Percentiles rank a stretch among this genome's conserved stretches.
Evolutionary conservation across 2,888 invertebrate genomes (phyloP).

Genomic region (Paralinhomoeus sp.): DNA sequence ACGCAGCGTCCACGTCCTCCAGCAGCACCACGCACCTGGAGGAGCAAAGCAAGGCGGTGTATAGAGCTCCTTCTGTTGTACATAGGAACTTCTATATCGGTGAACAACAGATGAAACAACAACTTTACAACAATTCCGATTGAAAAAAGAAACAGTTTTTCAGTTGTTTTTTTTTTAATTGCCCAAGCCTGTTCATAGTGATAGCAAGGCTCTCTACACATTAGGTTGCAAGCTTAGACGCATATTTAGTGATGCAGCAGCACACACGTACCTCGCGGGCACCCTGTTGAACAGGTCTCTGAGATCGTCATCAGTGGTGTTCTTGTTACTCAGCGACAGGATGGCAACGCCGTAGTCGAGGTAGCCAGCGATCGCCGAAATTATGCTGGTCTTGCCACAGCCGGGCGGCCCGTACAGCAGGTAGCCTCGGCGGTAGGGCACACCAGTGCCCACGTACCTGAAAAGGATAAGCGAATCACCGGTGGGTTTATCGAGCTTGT

Average conservation of each 20-base stretch:
- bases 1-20: conserved; percentile 90
- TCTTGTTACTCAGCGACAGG: conserved; percentile 76
- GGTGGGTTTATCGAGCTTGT: too few species aligned
- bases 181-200: too few species aligned
- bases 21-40: conserved; percentile 77
- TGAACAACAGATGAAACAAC: too few species aligned
- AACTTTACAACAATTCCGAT: not conserved
- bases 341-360: conserved; percentile 38
- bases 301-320: conserved; percentile 77
- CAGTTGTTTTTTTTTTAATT: not conserved
- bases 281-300: conserved; percentile 76
- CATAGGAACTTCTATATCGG: too few species aligned
- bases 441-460: conserved; percentile 57
- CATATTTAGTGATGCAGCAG: too few species aligned
- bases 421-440: conserved; percentile 81
- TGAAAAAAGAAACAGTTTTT: not conserved
- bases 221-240: too few species aligned
- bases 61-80: too few species aligned
- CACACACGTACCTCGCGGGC: conserved; percentile 37
- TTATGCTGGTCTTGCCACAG: conserved; percentile 28
- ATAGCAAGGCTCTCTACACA: too few species aligned
- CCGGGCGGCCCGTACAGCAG: conserved; percentile 88
- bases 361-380: conserved; percentile 52
- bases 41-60: too few species aligned
- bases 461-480: too few species aligned